phyloP scores from a whole-genome alignment of 2,113 vertebrate genomes.

The Montifringilla adamsi region DNA sequence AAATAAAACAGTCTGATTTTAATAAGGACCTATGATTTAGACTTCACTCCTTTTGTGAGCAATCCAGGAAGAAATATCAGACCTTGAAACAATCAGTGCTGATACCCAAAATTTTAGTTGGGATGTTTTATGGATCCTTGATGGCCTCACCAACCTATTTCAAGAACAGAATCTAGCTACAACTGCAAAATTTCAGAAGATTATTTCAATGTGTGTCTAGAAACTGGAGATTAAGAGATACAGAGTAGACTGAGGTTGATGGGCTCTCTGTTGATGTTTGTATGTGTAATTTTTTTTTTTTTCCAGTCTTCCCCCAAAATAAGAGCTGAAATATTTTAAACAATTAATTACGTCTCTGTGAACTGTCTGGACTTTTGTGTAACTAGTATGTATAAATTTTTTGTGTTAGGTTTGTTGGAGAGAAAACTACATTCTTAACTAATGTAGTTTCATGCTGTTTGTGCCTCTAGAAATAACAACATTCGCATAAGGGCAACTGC shows the following conservation, averaged over 20 bases:
- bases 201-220: not conserved
- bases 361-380: not conserved
- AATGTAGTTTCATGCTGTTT: rapidly evolving
- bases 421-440: not conserved
- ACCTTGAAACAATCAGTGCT: not conserved
- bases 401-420: not conserved
- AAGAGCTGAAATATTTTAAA: not conserved
- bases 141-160: not conserved
- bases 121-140: not conserved
- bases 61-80: not conserved
- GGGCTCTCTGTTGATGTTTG: rapidly evolving
- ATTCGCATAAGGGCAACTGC: not conserved
- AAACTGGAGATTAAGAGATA: not conserved
- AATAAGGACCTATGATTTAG: not conserved
- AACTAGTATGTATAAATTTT: rapidly evolving
- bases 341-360: not conserved
- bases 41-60: not conserved
- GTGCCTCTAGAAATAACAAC: not conserved
- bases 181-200: not conserved
- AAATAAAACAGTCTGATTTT: not conserved
- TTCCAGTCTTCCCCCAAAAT: not conserved
- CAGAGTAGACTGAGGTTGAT: not conserved
- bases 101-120: not conserved
- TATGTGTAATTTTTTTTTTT: not conserved
- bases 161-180: not conserved